phyloP scores from a whole-genome alignment of 2,797 vertebrate species.

The Chrosomus eos region DNA sequence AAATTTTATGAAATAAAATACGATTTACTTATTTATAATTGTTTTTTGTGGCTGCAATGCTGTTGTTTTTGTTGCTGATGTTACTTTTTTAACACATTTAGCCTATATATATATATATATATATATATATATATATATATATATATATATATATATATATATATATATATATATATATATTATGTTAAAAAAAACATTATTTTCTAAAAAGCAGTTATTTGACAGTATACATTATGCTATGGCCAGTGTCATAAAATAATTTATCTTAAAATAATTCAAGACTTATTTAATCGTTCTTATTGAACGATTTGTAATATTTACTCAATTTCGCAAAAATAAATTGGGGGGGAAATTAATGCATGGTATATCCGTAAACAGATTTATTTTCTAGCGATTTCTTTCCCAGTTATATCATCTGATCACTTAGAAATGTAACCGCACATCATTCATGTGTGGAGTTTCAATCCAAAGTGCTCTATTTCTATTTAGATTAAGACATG shows the following conservation, averaged over 20 bases:
- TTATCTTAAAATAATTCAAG: background rate
- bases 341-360: accelerated
- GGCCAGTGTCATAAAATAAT: background rate
- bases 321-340: background rate
- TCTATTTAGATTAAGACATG: background rate
- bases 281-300: too few species aligned
- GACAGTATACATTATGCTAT: background rate
- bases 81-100: too few species aligned
- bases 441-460: background rate
- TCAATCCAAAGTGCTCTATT: background rate
- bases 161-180: too few species aligned
- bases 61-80: background rate
- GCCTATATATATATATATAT: too few species aligned
- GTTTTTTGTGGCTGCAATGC: too few species aligned
- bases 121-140: too few species aligned
- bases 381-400: background rate
- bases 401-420: too few species aligned
- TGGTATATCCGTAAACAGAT: too few species aligned
- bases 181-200: too few species aligned
- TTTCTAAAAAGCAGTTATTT: background rate
- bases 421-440: background rate
- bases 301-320: background rate
- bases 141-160: too few species aligned
- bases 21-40: background rate
- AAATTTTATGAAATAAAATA: background rate